Base-by-base conservation (phyloP, 1,140 invertebrate species). In the Bilobella aurantiaca region DNA sequence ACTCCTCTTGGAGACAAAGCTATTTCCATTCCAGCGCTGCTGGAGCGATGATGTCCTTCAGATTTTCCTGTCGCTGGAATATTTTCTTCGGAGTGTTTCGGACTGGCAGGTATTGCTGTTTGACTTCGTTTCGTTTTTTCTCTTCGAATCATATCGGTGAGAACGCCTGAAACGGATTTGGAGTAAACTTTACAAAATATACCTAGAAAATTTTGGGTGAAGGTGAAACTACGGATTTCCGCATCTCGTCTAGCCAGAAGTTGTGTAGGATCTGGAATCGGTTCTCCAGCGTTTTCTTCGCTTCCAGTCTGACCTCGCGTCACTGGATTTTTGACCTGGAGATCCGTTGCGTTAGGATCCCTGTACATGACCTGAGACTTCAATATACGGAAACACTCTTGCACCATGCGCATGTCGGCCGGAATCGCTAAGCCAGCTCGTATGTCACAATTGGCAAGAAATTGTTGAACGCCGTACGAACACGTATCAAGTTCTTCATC, bases 401-500 rank as follows among this genome's bases (percentile, higher is more conserved):
- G 71, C 31, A 72, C 66, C 25, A 69, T 47, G 23, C 71, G 29
- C 71, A 72, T 72, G 42, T 72, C 71, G 0, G 68, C 65, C n/a
- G 37, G 27, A 25, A 69, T 56, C 12, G 71, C 53, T 2, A 72
- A 29, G 27, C 67, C 60, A 3, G 65, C 30, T 30, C 69, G 63
- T n/a, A 58, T 42, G 25, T 68, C 66, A 8, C 23, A 1, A 23
- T 72, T 66, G 0, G 29, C 32, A 3, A 72, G 30, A 57, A 68
- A 72, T n/a, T 53, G 27, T 14, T 69, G 63, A 5, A 72, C 66
- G 2, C 67, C n/a, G n/a, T n/a, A 32, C n/a, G 34, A 58, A 29
- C 68, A 66, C 1, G 64, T 34, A 25, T 27, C 14, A 12, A 62
- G 37, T 30, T 72, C 71, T n/a, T 69, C 64, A 25, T 58, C 27